Percentiles rank a stretch among this genome's conserved stretches.
These are phyloP conservation scores for Perodicticus potto DNA, from an alignment of 2,797 vertebrate species.

Conservation along the genomic window DNA sequence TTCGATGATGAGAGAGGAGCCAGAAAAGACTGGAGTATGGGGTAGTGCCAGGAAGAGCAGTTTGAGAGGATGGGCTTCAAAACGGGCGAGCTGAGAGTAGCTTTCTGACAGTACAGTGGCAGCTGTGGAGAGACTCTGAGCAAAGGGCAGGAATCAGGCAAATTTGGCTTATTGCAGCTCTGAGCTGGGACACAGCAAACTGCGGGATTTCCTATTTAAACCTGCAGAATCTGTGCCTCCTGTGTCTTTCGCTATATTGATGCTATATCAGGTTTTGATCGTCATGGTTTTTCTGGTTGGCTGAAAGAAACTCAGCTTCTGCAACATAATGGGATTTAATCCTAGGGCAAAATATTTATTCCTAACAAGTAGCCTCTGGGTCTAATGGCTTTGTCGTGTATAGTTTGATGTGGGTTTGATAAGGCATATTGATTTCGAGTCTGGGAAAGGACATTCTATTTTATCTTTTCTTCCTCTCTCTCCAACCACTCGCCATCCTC, in stretches of 20 bases:
- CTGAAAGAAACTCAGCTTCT: constrained; percentile 49
- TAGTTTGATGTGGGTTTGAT: constrained; percentile 65
- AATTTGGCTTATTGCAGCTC: not conserved
- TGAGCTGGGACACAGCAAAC: not conserved
- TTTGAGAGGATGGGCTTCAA: not conserved
- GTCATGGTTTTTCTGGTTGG: constrained; percentile 18
- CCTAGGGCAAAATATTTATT: constrained; percentile 57
- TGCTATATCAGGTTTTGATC: not conserved
- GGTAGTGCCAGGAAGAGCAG: not conserved
- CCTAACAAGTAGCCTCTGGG: not conserved
- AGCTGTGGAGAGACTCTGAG: too few relatives aligned
- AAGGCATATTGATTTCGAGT: constrained; percentile 56
- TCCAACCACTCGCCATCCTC: not conserved
- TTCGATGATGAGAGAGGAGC: constrained; percentile 7
- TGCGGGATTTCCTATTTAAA: constrained; percentile 23
- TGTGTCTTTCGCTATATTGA: not conserved
- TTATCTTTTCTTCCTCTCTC: not conserved
- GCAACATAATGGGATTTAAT: constrained; percentile 45
- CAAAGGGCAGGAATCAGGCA: not conserved
- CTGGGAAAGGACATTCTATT: constrained; percentile 51
- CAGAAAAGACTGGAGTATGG: not conserved
- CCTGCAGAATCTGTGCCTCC: not conserved
- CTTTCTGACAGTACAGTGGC: not conserved
- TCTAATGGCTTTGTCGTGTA: constrained; percentile 51
- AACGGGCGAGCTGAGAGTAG: not conserved